Conservation (phyloP, 2,888 invertebrate species). For the Pasiphila rectangulata region DNA sequence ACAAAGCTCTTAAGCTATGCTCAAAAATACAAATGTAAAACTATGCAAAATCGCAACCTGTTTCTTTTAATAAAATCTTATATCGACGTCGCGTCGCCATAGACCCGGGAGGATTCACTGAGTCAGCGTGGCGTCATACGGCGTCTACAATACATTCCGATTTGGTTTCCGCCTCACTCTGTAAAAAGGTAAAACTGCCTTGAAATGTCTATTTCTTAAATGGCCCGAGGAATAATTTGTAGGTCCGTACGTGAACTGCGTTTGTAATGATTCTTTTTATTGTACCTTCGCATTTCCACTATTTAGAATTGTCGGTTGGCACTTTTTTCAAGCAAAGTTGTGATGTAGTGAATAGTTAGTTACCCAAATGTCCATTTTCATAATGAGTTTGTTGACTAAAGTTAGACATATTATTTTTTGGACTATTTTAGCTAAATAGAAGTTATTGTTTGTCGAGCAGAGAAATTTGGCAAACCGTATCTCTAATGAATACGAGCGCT, state of each 20-base stretch:
- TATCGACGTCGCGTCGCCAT: slow-evolving; percentile 44
- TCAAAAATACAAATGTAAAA: slow-evolving; percentile 11
- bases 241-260: slow-evolving; percentile 61
- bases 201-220: slow-evolving; percentile 66
- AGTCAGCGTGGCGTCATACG: slow-evolving; percentile 63
- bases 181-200: slow-evolving; percentile 62
- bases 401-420: background rate
- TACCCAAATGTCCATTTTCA: slow-evolving; percentile 9
- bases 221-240: slow-evolving; percentile 65
- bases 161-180: slow-evolving; percentile 57
- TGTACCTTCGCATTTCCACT: slow-evolving; percentile 38
- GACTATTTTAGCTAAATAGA: background rate
- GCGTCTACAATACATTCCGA: slow-evolving; percentile 58
- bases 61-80: slow-evolving; percentile 35
- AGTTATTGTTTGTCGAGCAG: slow-evolving; percentile 7
- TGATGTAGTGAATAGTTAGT: slow-evolving; percentile 26
- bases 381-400: background rate
- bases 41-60: slow-evolving; percentile 20
- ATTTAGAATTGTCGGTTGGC: slow-evolving; percentile 44
- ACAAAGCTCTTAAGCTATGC: background rate
- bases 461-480: slow-evolving; percentile 46
- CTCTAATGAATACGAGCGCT: slow-evolving; percentile 69
- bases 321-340: slow-evolving; percentile 33
- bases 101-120: slow-evolving; percentile 50
- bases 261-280: slow-evolving; percentile 50